Percentiles rank a stretch among this genome's conserved stretches.
phyloP scores from a whole-genome alignment of 2,888 invertebrate genomes.

The Muschampia plurimacula region DNA sequence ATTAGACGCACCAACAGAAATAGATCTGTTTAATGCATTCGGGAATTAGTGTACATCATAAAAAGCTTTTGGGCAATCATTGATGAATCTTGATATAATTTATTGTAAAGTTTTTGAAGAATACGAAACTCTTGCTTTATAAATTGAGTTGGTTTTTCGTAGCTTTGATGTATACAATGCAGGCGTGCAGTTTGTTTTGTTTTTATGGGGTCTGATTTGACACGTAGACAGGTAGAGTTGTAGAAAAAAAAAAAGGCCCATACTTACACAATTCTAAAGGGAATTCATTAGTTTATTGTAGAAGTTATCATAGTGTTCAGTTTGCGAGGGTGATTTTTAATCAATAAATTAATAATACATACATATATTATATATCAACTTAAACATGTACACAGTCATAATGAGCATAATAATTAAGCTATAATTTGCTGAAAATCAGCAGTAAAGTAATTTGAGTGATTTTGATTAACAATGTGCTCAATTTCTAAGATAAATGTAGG shows the following conservation, averaged over 20 bases:
- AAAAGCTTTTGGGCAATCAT: not conserved
- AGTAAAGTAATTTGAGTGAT: too few relatives aligned
- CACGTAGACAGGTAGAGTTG: not conserved
- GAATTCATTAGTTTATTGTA: too few relatives aligned
- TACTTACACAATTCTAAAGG: too few relatives aligned
- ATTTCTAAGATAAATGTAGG: conserved; percentile 1
- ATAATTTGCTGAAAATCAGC: too few relatives aligned
- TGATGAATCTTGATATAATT: not conserved
- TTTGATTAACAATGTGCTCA: not conserved
- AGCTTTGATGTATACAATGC: not conserved
- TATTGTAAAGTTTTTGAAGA: not conserved
- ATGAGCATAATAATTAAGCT: too few relatives aligned
- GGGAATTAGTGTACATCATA: conserved; percentile 30
- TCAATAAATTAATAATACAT: too few relatives aligned
- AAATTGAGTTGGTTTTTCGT: not conserved
- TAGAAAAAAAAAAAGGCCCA: not conserved
- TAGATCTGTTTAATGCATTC: conserved; percentile 45
- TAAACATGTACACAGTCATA: too few relatives aligned
- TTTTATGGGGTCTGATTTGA: not conserved
- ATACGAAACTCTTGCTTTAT: not conserved
- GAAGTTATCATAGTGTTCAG: too few relatives aligned
- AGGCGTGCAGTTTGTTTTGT: not conserved
- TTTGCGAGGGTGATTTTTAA: not conserved
- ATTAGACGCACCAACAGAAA: conserved; percentile 46
- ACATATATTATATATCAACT: too few relatives aligned